Evolutionary conservation across 2,797 vertebrate species (phyloP), one percentile per base, ranked within the genome.

Genomic region (Platyrinchus mystaceus): DNA sequence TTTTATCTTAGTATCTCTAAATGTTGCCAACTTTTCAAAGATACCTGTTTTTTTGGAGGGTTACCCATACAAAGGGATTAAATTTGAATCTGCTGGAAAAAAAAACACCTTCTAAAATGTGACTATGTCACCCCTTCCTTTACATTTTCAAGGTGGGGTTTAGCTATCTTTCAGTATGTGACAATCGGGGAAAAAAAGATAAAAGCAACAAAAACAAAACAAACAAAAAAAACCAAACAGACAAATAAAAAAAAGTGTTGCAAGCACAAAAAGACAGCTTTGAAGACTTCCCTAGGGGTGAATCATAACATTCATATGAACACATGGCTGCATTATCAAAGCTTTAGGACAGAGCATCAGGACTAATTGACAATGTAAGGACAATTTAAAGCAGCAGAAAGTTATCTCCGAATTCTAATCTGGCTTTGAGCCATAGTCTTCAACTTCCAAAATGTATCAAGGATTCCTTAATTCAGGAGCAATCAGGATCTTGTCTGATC

Each of bases 301-400:
- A 89, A 63, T 60, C 37, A 21, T 26, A 76, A 18, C n/a, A 75
- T 49, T 28, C 36, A 7, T 52, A 52, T 24, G 10, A 77, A 23
- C 22, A 79, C 43, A 53, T 24, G 34, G 36, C 18, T 67, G 10
- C 1, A 7, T 46, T 60, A 53, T 46, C 56, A 93, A 74, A 64
- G 39, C 9, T 84, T 96, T 93, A 85, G 60, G 49, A 73, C 26
- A 90, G 60, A 86, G 30, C 30, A 83, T 28, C 62, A 64, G 17
- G 17, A 20, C 14, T 91, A 95, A 95, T 84, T 87, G 18, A 55
- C 74, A 84, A 50, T 62, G 70, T 56, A 88, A 59, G 37, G 39
- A 82, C 39, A 86, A 94, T 68, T 77, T 70, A 60, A 91, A 76
- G 52, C 32, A 94, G 20, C 26, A 58, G 71, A 94, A 83, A 84